These are phyloP conservation scores for Panagrolaimus sp. DNA, from an alignment of 1,140 invertebrate species.

Conservation along the genomic window DNA sequence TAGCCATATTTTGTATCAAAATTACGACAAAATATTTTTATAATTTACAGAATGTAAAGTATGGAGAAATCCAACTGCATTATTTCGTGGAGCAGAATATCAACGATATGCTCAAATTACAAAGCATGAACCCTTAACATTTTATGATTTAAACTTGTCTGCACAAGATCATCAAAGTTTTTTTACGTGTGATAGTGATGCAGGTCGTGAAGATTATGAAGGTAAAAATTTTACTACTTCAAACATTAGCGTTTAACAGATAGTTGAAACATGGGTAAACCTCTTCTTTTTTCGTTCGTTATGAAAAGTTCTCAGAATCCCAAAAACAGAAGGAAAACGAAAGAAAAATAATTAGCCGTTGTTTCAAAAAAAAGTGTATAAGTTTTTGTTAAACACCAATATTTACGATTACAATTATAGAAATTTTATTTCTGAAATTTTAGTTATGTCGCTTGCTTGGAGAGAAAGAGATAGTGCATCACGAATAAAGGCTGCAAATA, in stretches of 20 bases:
- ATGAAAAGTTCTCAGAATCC: no score
- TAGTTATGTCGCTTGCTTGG: conserved; percentile 94
- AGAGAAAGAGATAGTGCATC: conserved; percentile 84
- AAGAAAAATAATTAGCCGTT: no score
- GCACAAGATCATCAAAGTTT: conserved; percentile 98
- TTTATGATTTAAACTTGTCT: conserved; percentile 97
- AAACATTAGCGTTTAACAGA: no score
- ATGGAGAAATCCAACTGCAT: conserved; percentile 90
- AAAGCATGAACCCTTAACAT: conserved; percentile 88
- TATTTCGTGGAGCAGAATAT: conserved; percentile 93
- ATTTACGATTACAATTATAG: no score
- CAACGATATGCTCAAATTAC: conserved; percentile 78
- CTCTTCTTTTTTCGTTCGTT: no score
- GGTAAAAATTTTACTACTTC: no score
- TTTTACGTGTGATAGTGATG: conserved; percentile 86
- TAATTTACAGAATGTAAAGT: conserved; percentile 88
- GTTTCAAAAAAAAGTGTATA: background rate
- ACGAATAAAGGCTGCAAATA: conserved; percentile 82
- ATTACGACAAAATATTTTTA: conserved; percentile 26
- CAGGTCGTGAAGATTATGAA: conserved; percentile 83
- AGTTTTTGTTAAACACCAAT: conserved; percentile 11
- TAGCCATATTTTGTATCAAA: conserved; percentile 2
- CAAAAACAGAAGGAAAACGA: no score
- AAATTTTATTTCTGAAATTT: no score
- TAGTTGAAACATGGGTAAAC: no score